Evolutionary conservation across 2,888 invertebrate species (phyloP).

Genomic region (Coenonympha arcania): DNA sequence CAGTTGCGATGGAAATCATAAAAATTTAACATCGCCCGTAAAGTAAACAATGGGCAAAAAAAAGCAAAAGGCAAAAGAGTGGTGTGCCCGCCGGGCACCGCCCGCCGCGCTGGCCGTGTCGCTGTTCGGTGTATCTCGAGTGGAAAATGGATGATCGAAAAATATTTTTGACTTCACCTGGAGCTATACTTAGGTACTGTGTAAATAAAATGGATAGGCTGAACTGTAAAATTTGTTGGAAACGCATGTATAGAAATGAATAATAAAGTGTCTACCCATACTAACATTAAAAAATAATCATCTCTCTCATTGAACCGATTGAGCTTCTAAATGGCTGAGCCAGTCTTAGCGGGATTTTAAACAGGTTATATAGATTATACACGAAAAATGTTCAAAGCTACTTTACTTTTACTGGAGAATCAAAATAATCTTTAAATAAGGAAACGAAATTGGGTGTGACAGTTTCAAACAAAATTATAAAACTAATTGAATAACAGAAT

Average conservation of each 20-base stretch:
- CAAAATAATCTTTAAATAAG: too few relatives aligned
- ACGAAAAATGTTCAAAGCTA: too few relatives aligned
- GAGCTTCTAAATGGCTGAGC: too few relatives aligned
- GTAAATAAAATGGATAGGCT: slow-evolving; percentile 1
- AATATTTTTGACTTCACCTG: slow-evolving; percentile 11
- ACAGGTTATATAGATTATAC: too few relatives aligned
- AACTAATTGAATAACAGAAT: background rate
- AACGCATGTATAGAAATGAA: background rate
- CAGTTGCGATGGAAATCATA: slow-evolving; percentile 66
- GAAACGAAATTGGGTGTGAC: too few relatives aligned
- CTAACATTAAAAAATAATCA: too few relatives aligned
- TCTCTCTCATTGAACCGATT: too few relatives aligned
- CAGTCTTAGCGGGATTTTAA: too few relatives aligned
- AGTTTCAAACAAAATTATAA: background rate
- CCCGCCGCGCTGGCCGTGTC: slow-evolving; percentile 24
- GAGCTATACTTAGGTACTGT: background rate
- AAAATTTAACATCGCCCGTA: slow-evolving; percentile 61
- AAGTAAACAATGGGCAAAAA: slow-evolving; percentile 73
- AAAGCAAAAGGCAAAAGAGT: slow-evolving; percentile 38
- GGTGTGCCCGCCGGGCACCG: slow-evolving; percentile 30
- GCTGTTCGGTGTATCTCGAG: slow-evolving; percentile 16
- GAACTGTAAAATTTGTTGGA: background rate
- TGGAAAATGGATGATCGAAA: slow-evolving; percentile 16
- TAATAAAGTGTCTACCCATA: too few relatives aligned
- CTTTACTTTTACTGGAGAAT: too few relatives aligned